Base-by-base conservation (phyloP, 2,113 vertebrate genomes). In the Sinocyclocheilus maitianheensis region DNA sequence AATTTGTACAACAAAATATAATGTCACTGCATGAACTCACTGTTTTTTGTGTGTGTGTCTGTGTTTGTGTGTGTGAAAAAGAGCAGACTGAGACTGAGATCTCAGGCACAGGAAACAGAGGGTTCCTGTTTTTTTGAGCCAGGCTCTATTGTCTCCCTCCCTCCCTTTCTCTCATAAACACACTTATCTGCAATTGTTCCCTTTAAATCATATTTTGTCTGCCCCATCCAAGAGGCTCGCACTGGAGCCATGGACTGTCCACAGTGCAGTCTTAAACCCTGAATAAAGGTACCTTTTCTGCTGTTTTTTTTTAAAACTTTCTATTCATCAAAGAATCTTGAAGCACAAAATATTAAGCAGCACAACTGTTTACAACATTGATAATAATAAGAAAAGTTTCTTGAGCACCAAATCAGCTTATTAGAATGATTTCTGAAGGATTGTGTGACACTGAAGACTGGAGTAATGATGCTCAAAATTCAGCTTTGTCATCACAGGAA, bases 51-150 rank as follows among this genome's bases (percentile, higher is more conserved):
- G 43, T 1, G 43, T 43, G 43, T 43, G 30, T 84, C 72, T 48
- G 24, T 67, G 13, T 37, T 13, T 30, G 75, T 24, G 20, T 72
- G 58, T 43, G 30, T 30, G 30, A 75, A 71, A 48, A 22, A 77
- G 51, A 79, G 77, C 26, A 87, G 77, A 53, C 74, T 14, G 37
- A 16, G 65, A 87, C 89, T 78, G 77, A 5, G 78, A 89, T 90
- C 89, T 90, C 87, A 87, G 84, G 87, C 87, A 87, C 92, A 94
- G 95, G 94, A 95, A 95, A 94, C 94, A 95, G 93, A 94, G 93
- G 88, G 90, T 94, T 95, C 94, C 94, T 95, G 94, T 95, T 95
- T 95, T 95, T 92, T 92, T 90, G 81, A 93, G 77, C 78, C 84
- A 79, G 90, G 87, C 87, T 86, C 91, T 90, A 94, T 94, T 95